Base-by-base conservation (phyloP, 1,140 invertebrate genomes). In the Sycobia sp. region DNA sequence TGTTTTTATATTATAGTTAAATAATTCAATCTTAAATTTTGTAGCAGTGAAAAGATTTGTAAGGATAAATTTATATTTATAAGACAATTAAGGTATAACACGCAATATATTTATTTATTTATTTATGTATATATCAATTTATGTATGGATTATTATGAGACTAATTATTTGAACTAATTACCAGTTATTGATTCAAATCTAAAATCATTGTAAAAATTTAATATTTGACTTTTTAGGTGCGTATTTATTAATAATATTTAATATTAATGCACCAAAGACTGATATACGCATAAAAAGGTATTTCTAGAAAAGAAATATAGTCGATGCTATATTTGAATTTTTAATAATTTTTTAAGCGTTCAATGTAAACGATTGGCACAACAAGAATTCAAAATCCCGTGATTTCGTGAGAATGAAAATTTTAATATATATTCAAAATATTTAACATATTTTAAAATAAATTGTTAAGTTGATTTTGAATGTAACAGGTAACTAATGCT, bases 221-320 rank as follows among this genome's bases (percentile, higher is more conserved):
- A n/a, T n/a, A n/a, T n/a, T n/a, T n/a, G n/a, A n/a, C n/a, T n/a
- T 38, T 55, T 56, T 43, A 51, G 34, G 16, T 51, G 23, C 36
- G 32, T 54, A 64, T 58, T 57, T 11, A 44, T 56, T 49, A 50
- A 10, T 49, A n/a, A 50, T 46, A 53, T 56, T 65, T 69, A 18
- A 53, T 44, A 67, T 73, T 70, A 67, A 73, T 66, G 67, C 67
- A 69, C 73, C 56, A 69, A 77, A 77, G 76, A 77, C 75, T 77
- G 76, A 77, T 72, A 65, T 71, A 72, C 70, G 68, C 68, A 47
- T 41, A 41, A 55, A 41, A 55, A 69, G 56, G 62, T 56, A 70
- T 46, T 65, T 69, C 69, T 62, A 56, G 62, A 62, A 51, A 62
- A 57, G 11, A 46, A 27, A 36, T 46, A 29, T 55, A 49, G 13